Evolutionary conservation across 2,888 invertebrate genomes (phyloP), one percentile per base, ranked within the genome.

Genomic region (Eretmocerus hayati): DNA sequence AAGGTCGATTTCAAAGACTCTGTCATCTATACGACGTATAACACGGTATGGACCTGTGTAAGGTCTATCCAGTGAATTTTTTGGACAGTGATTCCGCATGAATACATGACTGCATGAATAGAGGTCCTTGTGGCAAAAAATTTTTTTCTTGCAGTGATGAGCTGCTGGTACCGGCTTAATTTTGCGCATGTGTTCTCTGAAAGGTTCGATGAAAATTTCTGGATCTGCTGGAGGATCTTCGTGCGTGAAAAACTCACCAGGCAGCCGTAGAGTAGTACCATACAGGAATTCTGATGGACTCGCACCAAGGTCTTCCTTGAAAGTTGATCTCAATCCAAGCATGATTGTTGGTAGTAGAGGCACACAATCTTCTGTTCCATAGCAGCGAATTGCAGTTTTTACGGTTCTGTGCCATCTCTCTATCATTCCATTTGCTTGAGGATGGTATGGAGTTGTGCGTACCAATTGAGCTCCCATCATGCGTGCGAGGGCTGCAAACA

Each of bases 131-230:
- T 36, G 18, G 36, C 4, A n/a, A n/a, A n/a, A n/a, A n/a, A n/a
- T n/a, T n/a, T n/a, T n/a, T n/a, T n/a, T n/a, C n/a, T n/a, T n/a
- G n/a, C n/a, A n/a, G 36, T 36, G 36, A 11, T 18, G 20, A 16
- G 33, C 11, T 65, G 59, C 11, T 51, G 37, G 54, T 71, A 64
- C 9, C 67, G 52, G 3, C 44, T 48, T 4, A 52, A 26, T 33
- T 6, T 6, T 33, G n/a, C 33, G 33, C 33, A 33, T 33, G 33
- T n/a, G 33, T 13, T n/a, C 15, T 5, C n/a, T 13, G n/a, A 33
- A 16, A 13, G 11, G 33, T 6, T 5, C n/a, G 33, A 13, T 16
- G 33, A 33, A 33, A 5, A 20, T 36, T 4, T 18, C 8, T 6
- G 16, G 18, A 20, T 36, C 36, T 4, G 18, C n/a, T 36, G 36